These are phyloP conservation scores for Cottus gobio DNA, from an alignment of 2,113 vertebrate genomes.

Conservation along the genomic window DNA sequence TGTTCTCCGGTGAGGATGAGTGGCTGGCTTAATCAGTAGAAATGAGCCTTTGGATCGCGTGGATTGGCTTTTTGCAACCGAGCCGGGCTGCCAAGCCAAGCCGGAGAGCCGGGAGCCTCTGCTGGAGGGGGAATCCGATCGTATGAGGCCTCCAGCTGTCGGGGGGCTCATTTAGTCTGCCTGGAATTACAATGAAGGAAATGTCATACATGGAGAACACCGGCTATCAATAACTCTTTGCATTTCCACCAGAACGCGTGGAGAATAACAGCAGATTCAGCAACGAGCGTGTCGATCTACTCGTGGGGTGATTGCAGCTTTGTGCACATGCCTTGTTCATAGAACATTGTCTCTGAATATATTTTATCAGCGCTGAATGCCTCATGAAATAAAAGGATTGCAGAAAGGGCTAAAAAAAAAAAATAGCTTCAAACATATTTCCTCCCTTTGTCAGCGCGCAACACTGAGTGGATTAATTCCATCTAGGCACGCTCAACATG, in stretches of 20 bases:
- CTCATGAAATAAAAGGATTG: slow-evolving; percentile 46
- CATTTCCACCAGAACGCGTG: slow-evolving; percentile 20
- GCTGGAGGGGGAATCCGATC: slow-evolving; percentile 63
- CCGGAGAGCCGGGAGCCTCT: slow-evolving; percentile 51
- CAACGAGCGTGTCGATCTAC: background rate
- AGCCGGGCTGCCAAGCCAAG: slow-evolving; percentile 54
- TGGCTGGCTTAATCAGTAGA: slow-evolving; percentile 70
- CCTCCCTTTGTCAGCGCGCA: slow-evolving; percentile 50
- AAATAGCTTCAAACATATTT: slow-evolving; percentile 28
- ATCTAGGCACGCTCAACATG: slow-evolving; percentile 53
- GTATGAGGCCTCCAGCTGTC: slow-evolving; percentile 71
- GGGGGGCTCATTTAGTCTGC: slow-evolving; percentile 46
- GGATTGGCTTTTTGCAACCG: slow-evolving; percentile 61
- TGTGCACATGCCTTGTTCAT: slow-evolving; percentile 31
- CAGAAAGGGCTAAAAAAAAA: slow-evolving; percentile 15
- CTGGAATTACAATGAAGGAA: slow-evolving; percentile 9
- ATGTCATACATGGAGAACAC: slow-evolving; percentile 49
- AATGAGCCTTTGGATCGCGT: slow-evolving; percentile 68
- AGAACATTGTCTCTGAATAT: slow-evolving; percentile 24
- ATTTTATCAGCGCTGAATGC: slow-evolving; percentile 23
- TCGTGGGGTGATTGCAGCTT: slow-evolving; percentile 21
- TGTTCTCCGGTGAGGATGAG: slow-evolving; percentile 59
- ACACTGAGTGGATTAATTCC: slow-evolving; percentile 67
- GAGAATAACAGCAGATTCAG: background rate
- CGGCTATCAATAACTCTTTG: slow-evolving; percentile 36